A percentile compares a stretch with the other conserved stretches of the same genome.
Conservation (phyloP, 2,797 vertebrate species). For the Pseudocheirus occidentalis region DNA sequence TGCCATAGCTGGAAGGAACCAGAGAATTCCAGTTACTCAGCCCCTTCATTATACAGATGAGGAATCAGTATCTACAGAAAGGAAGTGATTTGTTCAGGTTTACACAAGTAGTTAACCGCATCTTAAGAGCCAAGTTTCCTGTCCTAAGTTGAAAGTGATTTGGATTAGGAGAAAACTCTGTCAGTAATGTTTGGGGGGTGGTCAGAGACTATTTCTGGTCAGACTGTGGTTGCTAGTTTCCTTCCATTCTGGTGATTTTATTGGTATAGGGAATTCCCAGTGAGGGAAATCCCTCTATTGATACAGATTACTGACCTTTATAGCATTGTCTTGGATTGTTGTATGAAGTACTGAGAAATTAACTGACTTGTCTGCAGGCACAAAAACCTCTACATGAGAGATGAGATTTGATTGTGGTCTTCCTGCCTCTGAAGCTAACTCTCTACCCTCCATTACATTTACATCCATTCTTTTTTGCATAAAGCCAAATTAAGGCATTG, state of each 20-base stretch:
- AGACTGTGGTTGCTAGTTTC: background rate
- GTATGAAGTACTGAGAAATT: background rate
- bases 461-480: background rate
- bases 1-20: background rate
- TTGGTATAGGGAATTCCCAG: background rate
- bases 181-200: background rate
- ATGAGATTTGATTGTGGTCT: background rate
- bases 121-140: background rate
- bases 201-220: background rate
- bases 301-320: background rate
- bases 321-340: background rate
- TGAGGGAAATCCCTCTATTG: background rate
- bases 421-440: background rate
- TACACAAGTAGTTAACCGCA: background rate
- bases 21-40: background rate
- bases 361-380: background rate
- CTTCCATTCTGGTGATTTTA: background rate
- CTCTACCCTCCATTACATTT: background rate
- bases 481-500: background rate
- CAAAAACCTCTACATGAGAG: background rate
- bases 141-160: background rate
- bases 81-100: background rate
- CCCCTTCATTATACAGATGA: background rate
- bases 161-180: background rate
- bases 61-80: background rate